These are phyloP conservation scores for Brachionus asplanchnoidis DNA, from an alignment of 1,140 invertebrate genomes.

Conservation along the genomic window DNA sequence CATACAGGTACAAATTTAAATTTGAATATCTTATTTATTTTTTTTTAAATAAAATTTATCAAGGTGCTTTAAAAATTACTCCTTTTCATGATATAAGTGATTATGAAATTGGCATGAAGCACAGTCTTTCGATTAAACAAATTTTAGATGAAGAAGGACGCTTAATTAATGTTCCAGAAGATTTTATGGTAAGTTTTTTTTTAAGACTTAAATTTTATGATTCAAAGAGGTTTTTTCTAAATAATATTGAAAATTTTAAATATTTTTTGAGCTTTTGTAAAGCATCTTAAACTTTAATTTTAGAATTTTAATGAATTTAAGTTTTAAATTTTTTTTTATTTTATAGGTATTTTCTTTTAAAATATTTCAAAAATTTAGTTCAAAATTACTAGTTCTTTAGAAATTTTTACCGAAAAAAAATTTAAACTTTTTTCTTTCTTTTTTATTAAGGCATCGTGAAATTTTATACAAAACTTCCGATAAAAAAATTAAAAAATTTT, in stretches of 20 bases:
- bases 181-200: background rate
- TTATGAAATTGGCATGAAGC: constrained; percentile 40
- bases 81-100: constrained; percentile 43
- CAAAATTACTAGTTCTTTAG: too few species aligned
- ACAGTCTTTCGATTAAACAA: constrained; percentile 13
- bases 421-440: too few species aligned
- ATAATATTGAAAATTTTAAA: background rate
- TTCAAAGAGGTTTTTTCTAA: background rate
- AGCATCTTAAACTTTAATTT: too few species aligned
- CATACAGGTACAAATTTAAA: background rate
- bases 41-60: background rate
- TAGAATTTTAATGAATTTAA: too few species aligned
- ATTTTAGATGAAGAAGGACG: constrained; percentile 40
- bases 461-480: too few species aligned
- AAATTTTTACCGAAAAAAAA: too few species aligned
- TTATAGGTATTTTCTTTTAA: too few species aligned
- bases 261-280: too few species aligned
- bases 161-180: background rate
- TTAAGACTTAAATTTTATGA: background rate
- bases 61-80: constrained; percentile 44
- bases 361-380: too few species aligned
- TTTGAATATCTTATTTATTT: background rate
- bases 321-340: too few species aligned
- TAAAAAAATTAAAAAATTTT: too few species aligned
- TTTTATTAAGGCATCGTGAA: too few species aligned